Percentiles rank a stretch among this genome's conserved stretches.
Evolutionary conservation across 2,888 invertebrate genomes (phyloP).

Genomic region (Blastobasis lacticolella): DNA sequence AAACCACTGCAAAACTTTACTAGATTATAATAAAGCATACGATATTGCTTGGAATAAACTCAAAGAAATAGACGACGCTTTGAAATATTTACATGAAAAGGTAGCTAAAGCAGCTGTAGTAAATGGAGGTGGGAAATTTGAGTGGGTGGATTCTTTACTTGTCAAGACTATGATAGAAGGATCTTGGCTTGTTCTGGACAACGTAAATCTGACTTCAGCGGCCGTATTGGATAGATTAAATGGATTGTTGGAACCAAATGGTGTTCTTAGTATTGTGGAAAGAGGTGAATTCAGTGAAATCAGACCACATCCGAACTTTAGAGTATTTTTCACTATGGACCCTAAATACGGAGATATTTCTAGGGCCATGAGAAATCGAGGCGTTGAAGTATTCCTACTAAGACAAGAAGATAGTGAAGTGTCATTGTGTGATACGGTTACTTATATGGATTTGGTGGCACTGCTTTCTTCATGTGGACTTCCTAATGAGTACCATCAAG

Average conservation of each 20-base stretch:
- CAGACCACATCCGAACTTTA: slow-evolving; percentile 90
- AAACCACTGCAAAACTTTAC: slow-evolving; percentile 37
- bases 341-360: slow-evolving; percentile 97
- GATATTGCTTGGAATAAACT: slow-evolving; percentile 23
- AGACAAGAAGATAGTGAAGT: slow-evolving; percentile 43
- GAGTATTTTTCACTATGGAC: slow-evolving; percentile 96
- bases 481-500: slow-evolving; percentile 42
- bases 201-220: slow-evolving; percentile 96
- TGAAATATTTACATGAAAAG: slow-evolving; percentile 50
- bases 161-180: slow-evolving; percentile 89
- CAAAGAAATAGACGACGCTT: slow-evolving; percentile 33
- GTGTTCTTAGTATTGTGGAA: slow-evolving; percentile 91
- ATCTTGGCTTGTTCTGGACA: slow-evolving; percentile 89
- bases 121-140: slow-evolving; percentile 91
- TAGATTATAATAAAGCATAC: slow-evolving; percentile 21
- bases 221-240: slow-evolving; percentile 98
- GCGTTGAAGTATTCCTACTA: slow-evolving; percentile 85
- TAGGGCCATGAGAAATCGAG: slow-evolving; percentile 98
- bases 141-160: slow-evolving; percentile 92
- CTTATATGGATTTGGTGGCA: slow-evolving; percentile 57
- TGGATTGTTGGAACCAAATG: slow-evolving; percentile 94
- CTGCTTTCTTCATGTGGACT: slow-evolving; percentile 56
- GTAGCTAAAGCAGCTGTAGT: slow-evolving; percentile 74
- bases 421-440: slow-evolving; percentile 44
- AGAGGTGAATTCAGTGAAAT: slow-evolving; percentile 89